A percentile compares a stretch with the other conserved stretches of the same genome.
phyloP scores from a whole-genome alignment of 2,113 vertebrate genomes.

The Gambusia affinis region DNA sequence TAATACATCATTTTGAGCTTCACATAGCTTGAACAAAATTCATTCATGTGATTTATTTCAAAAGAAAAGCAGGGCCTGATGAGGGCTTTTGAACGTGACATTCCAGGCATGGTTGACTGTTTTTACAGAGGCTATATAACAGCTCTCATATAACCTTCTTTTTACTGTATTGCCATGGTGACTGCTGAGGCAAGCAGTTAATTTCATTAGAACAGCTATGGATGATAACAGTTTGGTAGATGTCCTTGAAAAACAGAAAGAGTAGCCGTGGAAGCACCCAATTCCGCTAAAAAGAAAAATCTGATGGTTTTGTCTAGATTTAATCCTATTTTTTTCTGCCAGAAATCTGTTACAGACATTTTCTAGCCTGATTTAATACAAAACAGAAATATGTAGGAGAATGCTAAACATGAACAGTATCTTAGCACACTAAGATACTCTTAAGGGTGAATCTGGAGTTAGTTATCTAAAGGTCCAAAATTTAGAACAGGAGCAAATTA shows the following conservation, averaged over 20 bases:
- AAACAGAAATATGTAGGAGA: constrained; percentile 38
- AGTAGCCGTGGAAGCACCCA: constrained; percentile 26
- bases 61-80: constrained; percentile 1
- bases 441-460: constrained; percentile 19
- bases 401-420: not conserved
- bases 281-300: constrained; percentile 18
- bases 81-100: constrained; percentile 41
- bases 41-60: constrained; percentile 41
- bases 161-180: constrained; percentile 52
- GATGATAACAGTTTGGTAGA: constrained; percentile 43
- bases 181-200: constrained; percentile 64
- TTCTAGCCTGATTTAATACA: no score
- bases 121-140: constrained; percentile 53
- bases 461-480: not conserved
- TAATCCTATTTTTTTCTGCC: not conserved
- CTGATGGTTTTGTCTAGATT: not conserved
- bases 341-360: constrained; percentile 8
- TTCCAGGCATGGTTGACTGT: constrained; percentile 34
- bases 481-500: not conserved
- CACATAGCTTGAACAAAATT: constrained; percentile 26
- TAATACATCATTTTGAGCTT: not conserved
- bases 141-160: constrained; percentile 58
- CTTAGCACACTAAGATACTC: constrained; percentile 23
- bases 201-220: constrained; percentile 55
- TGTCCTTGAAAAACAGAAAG: constrained; percentile 59